Percentiles rank a stretch among this genome's conserved stretches.
These are phyloP conservation scores for Dolichotis patagonum DNA, from an alignment of 2,113 vertebrate genomes.

Conservation along the genomic window DNA sequence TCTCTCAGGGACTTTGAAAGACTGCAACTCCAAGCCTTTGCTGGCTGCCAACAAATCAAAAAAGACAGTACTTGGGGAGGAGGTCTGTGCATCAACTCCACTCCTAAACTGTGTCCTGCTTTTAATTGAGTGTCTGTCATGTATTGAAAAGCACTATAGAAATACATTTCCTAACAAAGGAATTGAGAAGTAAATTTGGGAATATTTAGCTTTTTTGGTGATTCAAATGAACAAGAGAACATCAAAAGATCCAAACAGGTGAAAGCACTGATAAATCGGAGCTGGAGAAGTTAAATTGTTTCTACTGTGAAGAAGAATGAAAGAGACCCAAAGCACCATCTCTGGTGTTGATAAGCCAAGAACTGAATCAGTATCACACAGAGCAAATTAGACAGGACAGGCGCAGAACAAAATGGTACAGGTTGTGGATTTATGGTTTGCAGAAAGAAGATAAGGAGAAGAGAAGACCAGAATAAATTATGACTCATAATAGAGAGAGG, in stretches of 20 bases:
- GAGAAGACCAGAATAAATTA: constrained; percentile 50
- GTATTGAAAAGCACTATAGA: constrained; percentile 45
- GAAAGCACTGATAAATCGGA: constrained; percentile 40
- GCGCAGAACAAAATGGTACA: background rate
- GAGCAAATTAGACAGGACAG: constrained; percentile 40
- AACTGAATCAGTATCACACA: background rate
- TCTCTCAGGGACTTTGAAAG: constrained; percentile 53
- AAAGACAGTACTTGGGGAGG: background rate
- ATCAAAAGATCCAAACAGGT: constrained; percentile 44
- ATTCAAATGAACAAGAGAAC: constrained; percentile 33
- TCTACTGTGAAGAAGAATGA: constrained; percentile 46
- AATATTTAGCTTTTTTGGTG: constrained; percentile 61
- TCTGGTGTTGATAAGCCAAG: constrained; percentile 16
- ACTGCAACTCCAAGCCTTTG: background rate
- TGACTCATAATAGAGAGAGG: background rate
- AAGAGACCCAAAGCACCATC: background rate
- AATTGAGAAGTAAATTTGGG: constrained; percentile 44
- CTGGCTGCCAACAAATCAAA: constrained; percentile 55
- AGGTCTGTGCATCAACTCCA: background rate
- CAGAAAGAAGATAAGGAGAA: constrained; percentile 65
- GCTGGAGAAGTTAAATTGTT: constrained; percentile 48
- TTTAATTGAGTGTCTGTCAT: constrained; percentile 49
- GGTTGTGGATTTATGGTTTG: constrained; percentile 39
- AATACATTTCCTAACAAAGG: constrained; percentile 23
- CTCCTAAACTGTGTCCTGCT: background rate